phyloP scores from a whole-genome alignment of 2,113 vertebrate species.

The Oryzias melastigma region DNA sequence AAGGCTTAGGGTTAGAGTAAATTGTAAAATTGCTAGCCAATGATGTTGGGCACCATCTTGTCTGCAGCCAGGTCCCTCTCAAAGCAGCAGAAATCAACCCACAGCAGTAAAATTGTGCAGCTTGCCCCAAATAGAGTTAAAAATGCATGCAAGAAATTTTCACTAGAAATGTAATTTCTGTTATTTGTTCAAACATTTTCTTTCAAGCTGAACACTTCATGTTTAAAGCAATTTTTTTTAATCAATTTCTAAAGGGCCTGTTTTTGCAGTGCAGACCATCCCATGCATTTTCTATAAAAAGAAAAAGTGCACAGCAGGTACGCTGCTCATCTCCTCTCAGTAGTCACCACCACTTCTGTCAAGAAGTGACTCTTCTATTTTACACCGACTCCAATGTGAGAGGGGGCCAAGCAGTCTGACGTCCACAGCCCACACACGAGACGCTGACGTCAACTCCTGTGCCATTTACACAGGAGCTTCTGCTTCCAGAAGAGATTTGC shows the following conservation, averaged over 20 bases:
- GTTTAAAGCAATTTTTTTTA: not conserved
- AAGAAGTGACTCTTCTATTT: slow-evolving; percentile 14
- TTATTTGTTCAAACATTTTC: no score
- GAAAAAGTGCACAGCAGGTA: not conserved
- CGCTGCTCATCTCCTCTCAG: not conserved
- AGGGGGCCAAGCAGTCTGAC: slow-evolving; percentile 20
- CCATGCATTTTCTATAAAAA: no score
- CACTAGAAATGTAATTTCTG: no score
- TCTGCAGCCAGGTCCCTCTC: not conserved
- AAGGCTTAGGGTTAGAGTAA: no score
- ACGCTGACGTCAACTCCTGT: slow-evolving; percentile 50
- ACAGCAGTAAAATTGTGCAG: not conserved
- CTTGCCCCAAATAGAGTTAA: not conserved
- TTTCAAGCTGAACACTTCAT: no score
- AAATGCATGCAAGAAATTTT: no score
- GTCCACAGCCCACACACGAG: slow-evolving; percentile 38
- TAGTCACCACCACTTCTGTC: slow-evolving; percentile 3
- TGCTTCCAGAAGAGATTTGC: slow-evolving; percentile 18
- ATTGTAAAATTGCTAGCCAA: no score
- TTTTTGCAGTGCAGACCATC: no score
- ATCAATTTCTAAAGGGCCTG: not conserved
- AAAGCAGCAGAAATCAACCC: not conserved
- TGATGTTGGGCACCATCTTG: not conserved
- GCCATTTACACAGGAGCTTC: slow-evolving; percentile 14
- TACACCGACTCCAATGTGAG: slow-evolving; percentile 17